phyloP scores from a whole-genome alignment of 2,113 vertebrate species.

The Solea senegalensis region DNA sequence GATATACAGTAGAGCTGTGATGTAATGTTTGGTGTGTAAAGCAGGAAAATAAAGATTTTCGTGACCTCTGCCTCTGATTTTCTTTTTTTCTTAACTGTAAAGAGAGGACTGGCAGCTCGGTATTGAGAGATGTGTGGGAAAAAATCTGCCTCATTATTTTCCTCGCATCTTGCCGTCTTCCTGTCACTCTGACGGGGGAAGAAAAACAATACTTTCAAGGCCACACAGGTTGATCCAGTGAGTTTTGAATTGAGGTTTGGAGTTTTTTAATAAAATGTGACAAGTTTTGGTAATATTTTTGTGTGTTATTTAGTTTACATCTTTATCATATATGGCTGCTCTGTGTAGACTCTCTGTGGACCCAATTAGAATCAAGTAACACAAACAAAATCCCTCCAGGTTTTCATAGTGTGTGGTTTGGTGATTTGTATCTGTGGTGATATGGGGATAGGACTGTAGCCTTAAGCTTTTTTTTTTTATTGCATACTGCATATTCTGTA shows the following conservation, averaged over 20 bases:
- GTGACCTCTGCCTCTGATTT: not conserved
- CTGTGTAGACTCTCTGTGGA: slow-evolving; percentile 55
- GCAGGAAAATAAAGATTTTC: not conserved
- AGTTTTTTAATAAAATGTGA: slow-evolving; percentile 19
- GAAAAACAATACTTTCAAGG: slow-evolving; percentile 5
- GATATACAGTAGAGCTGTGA: too few species aligned
- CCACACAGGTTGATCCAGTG: not conserved
- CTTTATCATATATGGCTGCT: slow-evolving; percentile 42
- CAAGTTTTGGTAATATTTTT: slow-evolving; percentile 28
- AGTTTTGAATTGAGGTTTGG: not conserved
- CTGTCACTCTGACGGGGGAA: slow-evolving; percentile 5
- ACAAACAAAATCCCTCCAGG: slow-evolving; percentile 60
- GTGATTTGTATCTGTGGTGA: slow-evolving; percentile 49
- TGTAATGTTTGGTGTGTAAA: too few species aligned
- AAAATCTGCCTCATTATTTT: slow-evolving; percentile 1
- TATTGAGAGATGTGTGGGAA: slow-evolving; percentile 4
- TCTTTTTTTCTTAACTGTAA: too few species aligned
- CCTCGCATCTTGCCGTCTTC: not conserved
- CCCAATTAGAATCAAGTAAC: slow-evolving; percentile 73
- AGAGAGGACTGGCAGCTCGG: not conserved
- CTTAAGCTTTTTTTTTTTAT: slow-evolving; percentile 16
- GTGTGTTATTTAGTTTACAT: slow-evolving; percentile 39
- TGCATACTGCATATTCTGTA: slow-evolving; percentile 11
- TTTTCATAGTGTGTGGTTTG: slow-evolving; percentile 36
- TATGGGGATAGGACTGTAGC: slow-evolving; percentile 34